Evolutionary conservation across 2,113 vertebrate genomes (phyloP), one percentile per base, ranked within the genome.

Genomic region (Bos indicus): DNA sequence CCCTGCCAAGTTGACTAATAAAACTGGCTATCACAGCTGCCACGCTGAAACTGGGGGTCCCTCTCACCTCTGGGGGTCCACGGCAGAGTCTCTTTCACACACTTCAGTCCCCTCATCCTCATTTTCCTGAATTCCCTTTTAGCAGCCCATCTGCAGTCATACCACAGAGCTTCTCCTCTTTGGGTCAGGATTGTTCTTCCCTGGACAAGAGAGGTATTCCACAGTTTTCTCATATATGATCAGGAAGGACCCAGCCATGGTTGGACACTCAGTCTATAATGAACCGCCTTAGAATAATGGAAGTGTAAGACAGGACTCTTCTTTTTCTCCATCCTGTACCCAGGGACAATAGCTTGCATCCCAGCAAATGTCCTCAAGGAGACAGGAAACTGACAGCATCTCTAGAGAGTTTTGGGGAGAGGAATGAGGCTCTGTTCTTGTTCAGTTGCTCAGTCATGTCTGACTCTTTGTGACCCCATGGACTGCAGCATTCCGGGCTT

Each of bases 361-460:
- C 46, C 1, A 59, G 54, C 71, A n/a, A 17, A n/a, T 1, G n/a
- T 71, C n/a, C 19, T 40, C n/a, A 23, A 71, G 67, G n/a, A 40
- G n/a, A 36, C 19, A 17, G 62, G 19, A 71, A 19, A 12, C 5
- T 12, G 19, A 36, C n/a, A 23, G n/a, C 19, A 23, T 71, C n/a
- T 71, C 10, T 21, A 71, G 10, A 12, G n/a, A 23, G 19, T 36
- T n/a, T 5, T 23, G 10, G n/a, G n/a, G n/a, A 3, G 67, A 71
- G 67, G n/a, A 40, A 40, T 23, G n/a, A 71, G n/a, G n/a, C 19
- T 71, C 19, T 40, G n/a, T 23, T 40, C 5, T 12, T 40, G 19
- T 40, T 71, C 2, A 0, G n/a, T 5, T 40, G 19, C n/a, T 71
- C 67, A 23, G 19, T 12, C 0, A 0, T 23, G 10, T 40, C 67